Conservation (phyloP, 2,797 vertebrate genomes). For the Sparus aurata region DNA sequence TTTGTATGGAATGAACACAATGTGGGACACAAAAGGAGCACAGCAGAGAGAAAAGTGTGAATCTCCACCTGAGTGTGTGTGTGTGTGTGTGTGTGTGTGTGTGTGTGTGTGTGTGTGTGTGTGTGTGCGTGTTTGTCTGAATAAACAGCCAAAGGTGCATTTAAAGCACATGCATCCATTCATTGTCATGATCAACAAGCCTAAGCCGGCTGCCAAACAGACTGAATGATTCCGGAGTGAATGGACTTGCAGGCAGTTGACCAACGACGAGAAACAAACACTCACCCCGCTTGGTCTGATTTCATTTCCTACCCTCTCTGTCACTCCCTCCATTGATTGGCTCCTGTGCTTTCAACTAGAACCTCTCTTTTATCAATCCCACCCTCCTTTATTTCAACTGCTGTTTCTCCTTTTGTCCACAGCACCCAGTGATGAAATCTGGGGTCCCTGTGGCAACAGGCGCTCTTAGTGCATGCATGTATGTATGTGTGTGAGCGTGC, state of each 20-base stretch:
- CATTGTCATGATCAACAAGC: slow-evolving; percentile 73
- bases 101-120: too few species aligned
- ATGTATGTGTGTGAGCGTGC: slow-evolving; percentile 28
- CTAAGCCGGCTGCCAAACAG: slow-evolving; percentile 69
- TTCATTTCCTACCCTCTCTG: slow-evolving; percentile 76
- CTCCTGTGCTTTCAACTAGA: slow-evolving; percentile 67
- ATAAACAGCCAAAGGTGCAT: slow-evolving; percentile 67
- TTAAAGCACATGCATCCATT: slow-evolving; percentile 64
- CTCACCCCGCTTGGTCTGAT: slow-evolving; percentile 70
- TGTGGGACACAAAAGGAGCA: slow-evolving; percentile 75
- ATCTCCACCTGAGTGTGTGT: slow-evolving; percentile 77
- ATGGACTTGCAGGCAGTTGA: slow-evolving; percentile 70
- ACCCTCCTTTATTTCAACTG: slow-evolving; percentile 45
- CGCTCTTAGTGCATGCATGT: slow-evolving; percentile 33
- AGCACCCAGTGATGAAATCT: slow-evolving; percentile 83
- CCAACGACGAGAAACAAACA: slow-evolving; percentile 67
- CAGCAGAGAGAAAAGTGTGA: slow-evolving; percentile 79
- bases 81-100: too few species aligned
- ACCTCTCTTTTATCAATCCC: slow-evolving; percentile 67
- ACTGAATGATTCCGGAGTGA: slow-evolving; percentile 73
- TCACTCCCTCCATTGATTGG: slow-evolving; percentile 75
- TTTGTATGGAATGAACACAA: slow-evolving; percentile 73
- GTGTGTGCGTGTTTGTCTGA: slow-evolving; percentile 33
- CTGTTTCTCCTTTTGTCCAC: slow-evolving; percentile 51
- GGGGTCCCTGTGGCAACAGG: slow-evolving; percentile 80